phyloP scores from a whole-genome alignment of 2,888 invertebrate genomes.

The Drosophila sordidapex region DNA sequence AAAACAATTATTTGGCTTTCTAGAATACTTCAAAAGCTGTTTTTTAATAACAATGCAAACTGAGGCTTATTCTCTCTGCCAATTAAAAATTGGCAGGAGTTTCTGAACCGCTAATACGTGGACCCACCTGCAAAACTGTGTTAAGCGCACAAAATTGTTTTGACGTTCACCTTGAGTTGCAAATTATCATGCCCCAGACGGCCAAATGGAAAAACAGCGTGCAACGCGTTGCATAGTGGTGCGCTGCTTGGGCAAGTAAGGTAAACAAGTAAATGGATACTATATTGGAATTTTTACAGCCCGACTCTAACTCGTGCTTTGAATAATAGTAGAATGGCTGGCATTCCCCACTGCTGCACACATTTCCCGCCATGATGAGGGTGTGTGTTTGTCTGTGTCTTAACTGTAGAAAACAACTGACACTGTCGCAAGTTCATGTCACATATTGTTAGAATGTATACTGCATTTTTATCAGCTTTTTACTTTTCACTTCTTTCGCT shows the following conservation, averaged over 20 bases:
- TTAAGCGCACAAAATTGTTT: constrained; percentile 15
- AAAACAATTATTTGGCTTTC: neutral
- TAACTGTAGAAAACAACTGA: constrained; percentile 60
- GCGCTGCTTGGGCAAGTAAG: neutral
- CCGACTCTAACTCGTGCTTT: constrained; percentile 19
- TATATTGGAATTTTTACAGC: constrained; percentile 5
- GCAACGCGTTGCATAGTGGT: constrained; percentile 15
- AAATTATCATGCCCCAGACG: constrained; percentile 23
- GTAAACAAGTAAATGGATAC: constrained; percentile 2
- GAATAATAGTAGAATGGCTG: constrained; percentile 35
- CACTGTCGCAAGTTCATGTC: constrained; percentile 30
- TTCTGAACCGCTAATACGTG: neutral
- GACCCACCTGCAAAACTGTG: constrained; percentile 2
- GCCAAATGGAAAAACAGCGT: constrained; percentile 1
- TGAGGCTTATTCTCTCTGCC: neutral
- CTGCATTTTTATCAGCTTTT: constrained; percentile 63
- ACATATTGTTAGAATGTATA: constrained; percentile 20
- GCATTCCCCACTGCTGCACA: constrained; percentile 6
- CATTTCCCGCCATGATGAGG: neutral
- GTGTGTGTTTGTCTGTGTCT: constrained; percentile 15
- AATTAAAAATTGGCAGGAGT: neutral
- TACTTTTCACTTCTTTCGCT: constrained; percentile 61
- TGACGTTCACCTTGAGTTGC: neutral
- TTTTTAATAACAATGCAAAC: neutral
- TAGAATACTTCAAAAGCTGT: neutral